Evolutionary conservation across 2,113 vertebrate genomes (phyloP), one percentile per base, ranked within the genome.

Genomic region (Crotalus tigris): DNA sequence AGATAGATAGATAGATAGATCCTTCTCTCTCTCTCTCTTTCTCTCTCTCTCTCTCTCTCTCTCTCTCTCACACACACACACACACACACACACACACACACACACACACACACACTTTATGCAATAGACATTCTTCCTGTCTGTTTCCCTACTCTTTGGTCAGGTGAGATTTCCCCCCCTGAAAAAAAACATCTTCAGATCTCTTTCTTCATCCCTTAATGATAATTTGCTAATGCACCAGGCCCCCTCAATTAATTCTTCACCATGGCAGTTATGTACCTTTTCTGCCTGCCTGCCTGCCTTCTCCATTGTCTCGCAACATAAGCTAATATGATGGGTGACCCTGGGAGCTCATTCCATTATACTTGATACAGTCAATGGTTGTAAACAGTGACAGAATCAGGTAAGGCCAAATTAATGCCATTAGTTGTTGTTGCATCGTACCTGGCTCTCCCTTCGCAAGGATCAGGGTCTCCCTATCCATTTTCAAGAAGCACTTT

Each of bases 301-400:
- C 55, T 26, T 29, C 5, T 55, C 15, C 19, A 23, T 54, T 53
- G 90, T n/a, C 46, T 94, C 94, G 86, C 91, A 90, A 92, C 95
- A 91, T 96, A 97, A 95, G 93, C 93, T 94, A 96, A 95, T 93
- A 92, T 75, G 93, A 94, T 92, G 93, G 96, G 96, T 93, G 21
- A 93, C 91, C 94, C 61, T 95, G 92, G 95, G 94, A 97, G 96
- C 92, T 96, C 61, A 85, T 96, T 94, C 93, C 93, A 93, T 96
- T 96, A 96, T 91, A 90, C 57, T 89, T 96, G 96, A 97, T 87
- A 92, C 90, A 94, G 92, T 96, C 96, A 96, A 94, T n/a, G 95
- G 75, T 91, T 95, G 96, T 96, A 96, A 92, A 95, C 92, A 90
- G 90, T 91, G 95, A 96, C 95, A 96, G 96, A 96, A 96, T 95